Evolutionary conservation across 2,113 vertebrate species (phyloP), one percentile per base, ranked within the genome.

Genomic region (Paramisgurnus dabryanus): DNA sequence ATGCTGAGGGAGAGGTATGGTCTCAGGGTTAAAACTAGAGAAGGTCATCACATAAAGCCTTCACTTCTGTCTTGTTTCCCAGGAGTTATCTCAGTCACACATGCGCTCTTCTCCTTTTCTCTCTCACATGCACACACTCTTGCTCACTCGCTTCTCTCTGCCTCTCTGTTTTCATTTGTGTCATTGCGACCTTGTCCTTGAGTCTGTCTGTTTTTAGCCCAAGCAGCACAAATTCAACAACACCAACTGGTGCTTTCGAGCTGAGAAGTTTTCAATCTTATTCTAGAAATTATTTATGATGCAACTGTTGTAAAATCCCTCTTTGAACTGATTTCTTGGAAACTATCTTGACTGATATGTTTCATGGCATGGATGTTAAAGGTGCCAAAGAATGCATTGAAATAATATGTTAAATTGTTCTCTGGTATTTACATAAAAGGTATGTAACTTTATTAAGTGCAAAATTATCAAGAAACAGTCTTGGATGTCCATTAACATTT

Each of bases 171-270:
- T 90, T 86, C 92, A 82, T 90, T 91, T 76, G 93, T 90, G 90
- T 87, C 90, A 89, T 86, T 43, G 80, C 57, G 89, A 91, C 92
- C 90, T 93, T 92, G 91, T 79, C 92, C 92, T 93, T 92, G 90
- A 77, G 69, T 79, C 3, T 27, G 58, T 84, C 66, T 66, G 66
- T 84, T 91, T 92, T 87, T 90, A 91, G 82, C 80, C 65, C 18
- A 78, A 83, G 67, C 72, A 84, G 78, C 39, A 27, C 7, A 65
- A 82, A 84, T 58, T 77, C 87, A 73, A 79, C 74, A 83, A 82
- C 65, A 55, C 75, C 79, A 12, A 64, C 47, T 80, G 75, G 71
- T 58, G 17, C 22, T 27, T 12, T 70, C 70, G 40, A 78, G 12
- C 43, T 66, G 55, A 74, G 74, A 78, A 78, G 67, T 67, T 47